Percentiles rank a stretch among this genome's conserved stretches.
These are phyloP conservation scores for Chromoteleia sp. DNA, from an alignment of 2,888 invertebrate species.

Conservation along the genomic window DNA sequence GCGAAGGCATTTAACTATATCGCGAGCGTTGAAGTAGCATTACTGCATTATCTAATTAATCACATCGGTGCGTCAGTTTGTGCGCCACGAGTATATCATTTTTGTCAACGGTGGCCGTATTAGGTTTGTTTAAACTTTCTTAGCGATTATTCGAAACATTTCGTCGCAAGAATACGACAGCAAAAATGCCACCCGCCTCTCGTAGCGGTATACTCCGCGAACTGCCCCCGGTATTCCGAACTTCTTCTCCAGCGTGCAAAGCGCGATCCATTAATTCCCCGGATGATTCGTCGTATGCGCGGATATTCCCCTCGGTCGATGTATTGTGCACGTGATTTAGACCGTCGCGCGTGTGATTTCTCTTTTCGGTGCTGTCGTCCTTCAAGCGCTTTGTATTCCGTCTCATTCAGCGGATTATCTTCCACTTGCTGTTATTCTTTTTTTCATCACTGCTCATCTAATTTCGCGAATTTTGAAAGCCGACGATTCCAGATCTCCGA, in stretches of 20 bases:
- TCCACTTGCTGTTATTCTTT: constrained; percentile 3
- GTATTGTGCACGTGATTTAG: constrained; percentile 4
- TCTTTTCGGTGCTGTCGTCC: constrained; percentile 8
- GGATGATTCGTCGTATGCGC: constrained; percentile 15
- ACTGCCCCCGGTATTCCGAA: constrained; percentile 70
- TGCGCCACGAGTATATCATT: too few relatives aligned
- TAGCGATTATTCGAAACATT: constrained; percentile 14
- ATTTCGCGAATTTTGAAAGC: constrained; percentile 34
- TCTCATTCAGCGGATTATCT: constrained; percentile 17
- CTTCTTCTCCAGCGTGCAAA: constrained; percentile 73
- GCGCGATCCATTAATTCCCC: constrained; percentile 76
- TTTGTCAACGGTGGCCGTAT: too few relatives aligned
- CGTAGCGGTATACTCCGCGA: constrained; percentile 22
- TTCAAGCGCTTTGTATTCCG: too few relatives aligned
- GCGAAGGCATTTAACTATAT: too few relatives aligned
- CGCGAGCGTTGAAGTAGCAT: too few relatives aligned
- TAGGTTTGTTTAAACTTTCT: constrained; percentile 15
- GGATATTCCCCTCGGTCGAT: constrained; percentile 12
- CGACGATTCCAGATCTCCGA: neutral
- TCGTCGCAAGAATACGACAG: constrained; percentile 16
- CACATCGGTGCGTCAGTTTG: too few relatives aligned
- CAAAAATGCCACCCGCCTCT: constrained; percentile 23
- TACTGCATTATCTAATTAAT: too few relatives aligned
- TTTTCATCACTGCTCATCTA: too few relatives aligned
- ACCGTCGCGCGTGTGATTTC: constrained; percentile 18